phyloP scores from a whole-genome alignment of 1,140 invertebrate species.

The Himalopsyche phryganea region DNA sequence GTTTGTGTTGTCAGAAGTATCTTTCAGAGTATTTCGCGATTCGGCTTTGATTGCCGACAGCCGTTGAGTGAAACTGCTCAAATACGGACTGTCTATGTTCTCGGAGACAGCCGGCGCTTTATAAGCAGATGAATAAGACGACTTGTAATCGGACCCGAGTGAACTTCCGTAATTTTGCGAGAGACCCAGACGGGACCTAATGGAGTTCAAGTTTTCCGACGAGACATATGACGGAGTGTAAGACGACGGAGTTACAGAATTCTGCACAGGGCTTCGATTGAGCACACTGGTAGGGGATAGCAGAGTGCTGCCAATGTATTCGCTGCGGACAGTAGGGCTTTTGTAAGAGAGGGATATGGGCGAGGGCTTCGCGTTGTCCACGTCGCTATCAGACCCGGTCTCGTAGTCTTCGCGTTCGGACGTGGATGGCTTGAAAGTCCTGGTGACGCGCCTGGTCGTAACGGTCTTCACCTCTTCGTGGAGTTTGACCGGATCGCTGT shows the following conservation, averaged over 20 bases:
- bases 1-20: slow-evolving; percentile 42
- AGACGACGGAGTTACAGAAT: not conserved
- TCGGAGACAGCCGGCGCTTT: slow-evolving; percentile 43
- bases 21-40: slow-evolving; percentile 38
- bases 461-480: slow-evolving; percentile 50
- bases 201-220: slow-evolving; percentile 53
- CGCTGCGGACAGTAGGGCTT: not conserved
- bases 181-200: slow-evolving; percentile 49
- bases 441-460: slow-evolving; percentile 45
- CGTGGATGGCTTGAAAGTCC: slow-evolving; percentile 42
- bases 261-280: not conserved
- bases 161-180: slow-evolving; percentile 37
- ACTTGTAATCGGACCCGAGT: not conserved
- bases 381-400: slow-evolving; percentile 56
- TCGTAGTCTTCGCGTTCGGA: slow-evolving; percentile 56
- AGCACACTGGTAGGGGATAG: slow-evolving; percentile 2
- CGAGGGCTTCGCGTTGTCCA: slow-evolving; percentile 34
- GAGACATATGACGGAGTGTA: slow-evolving; percentile 38
- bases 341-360: not conserved
- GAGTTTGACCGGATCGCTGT: slow-evolving; percentile 47
- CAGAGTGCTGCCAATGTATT: slow-evolving; percentile 4
- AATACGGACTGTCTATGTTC: slow-evolving; percentile 60
- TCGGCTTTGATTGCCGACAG: slow-evolving; percentile 56
- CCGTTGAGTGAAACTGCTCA: slow-evolving; percentile 63
- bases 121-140: slow-evolving; percentile 40